A percentile compares a stretch with the other conserved stretches of the same genome.
phyloP scores from a whole-genome alignment of 2,888 invertebrate genomes.

The Mayetiola destructor region DNA sequence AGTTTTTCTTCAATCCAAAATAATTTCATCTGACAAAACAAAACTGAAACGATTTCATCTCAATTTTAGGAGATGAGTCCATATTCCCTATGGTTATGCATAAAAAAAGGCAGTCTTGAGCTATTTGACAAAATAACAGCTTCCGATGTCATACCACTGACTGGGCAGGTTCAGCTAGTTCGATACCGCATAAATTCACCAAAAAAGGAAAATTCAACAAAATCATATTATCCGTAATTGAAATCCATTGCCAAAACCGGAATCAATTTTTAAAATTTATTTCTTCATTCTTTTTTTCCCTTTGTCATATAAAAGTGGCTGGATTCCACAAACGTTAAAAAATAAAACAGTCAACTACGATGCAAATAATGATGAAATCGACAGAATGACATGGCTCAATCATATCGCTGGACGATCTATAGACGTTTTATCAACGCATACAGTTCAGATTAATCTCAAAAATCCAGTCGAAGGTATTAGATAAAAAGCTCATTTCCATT shows the following conservation, averaged over 20 bases:
- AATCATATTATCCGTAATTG: too few relatives aligned
- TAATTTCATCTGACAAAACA: too few relatives aligned
- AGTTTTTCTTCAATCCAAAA: too few relatives aligned
- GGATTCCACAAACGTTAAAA: too few relatives aligned
- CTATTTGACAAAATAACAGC: slow-evolving; percentile 45
- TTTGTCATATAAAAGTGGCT: too few relatives aligned
- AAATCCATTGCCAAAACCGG: too few relatives aligned
- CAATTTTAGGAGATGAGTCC: slow-evolving; percentile 32
- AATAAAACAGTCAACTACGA: too few relatives aligned
- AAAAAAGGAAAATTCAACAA: too few relatives aligned
- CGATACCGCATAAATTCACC: too few relatives aligned
- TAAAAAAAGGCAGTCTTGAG: slow-evolving; percentile 19
- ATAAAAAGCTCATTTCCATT: too few relatives aligned
- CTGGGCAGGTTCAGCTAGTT: slow-evolving; percentile 48
- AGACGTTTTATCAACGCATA: slow-evolving; percentile 47
- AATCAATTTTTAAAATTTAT: too few relatives aligned
- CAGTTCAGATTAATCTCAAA: slow-evolving; percentile 43
- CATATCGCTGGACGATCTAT: slow-evolving; percentile 44
- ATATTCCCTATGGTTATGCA: slow-evolving; percentile 18
- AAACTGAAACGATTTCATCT: not conserved
- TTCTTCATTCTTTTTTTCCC: too few relatives aligned
- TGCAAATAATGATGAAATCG: not conserved
- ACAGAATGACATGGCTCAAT: slow-evolving; percentile 37
- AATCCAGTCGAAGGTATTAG: not conserved
- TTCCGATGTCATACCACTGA: slow-evolving; percentile 46